Base-by-base conservation (phyloP, 2,888 invertebrate genomes). In the Meiosimyza platycephala region DNA sequence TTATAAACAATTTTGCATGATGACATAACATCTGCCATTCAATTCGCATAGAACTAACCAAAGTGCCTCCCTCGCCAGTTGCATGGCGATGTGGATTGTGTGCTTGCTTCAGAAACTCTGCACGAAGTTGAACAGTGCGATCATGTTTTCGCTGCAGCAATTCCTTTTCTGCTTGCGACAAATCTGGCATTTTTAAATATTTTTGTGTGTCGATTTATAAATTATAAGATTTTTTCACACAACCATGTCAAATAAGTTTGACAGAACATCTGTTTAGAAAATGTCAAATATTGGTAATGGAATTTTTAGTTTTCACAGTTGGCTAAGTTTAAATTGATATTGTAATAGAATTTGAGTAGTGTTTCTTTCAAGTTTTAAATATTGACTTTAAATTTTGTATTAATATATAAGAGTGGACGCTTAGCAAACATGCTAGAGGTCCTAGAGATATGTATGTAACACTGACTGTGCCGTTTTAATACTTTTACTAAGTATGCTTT, bases 51-150 rank as follows among this genome's bases (percentile, higher is more conserved):
- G 40, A 16, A 91, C 93, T 90, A 89, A 94, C 94, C 85, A 94
- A 88, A 85, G 90, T 88, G 64, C 94, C 94, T 79, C 92, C 91
- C 85, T 92, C 91, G 15, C 89, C 89, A 0, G 89, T 86, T 15
- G 90, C 91, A 88, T 93, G 91, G 81, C 90, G 90, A 84, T 90
- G 90, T 3, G 96, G 96, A 86, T 95, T 92, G 0, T 91, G 89
- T 40, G 88, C 85, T 81, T 93, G 90, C 85, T 93, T 94, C 28
- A 93, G 83, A 84, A 92, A 96, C 82, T 94, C 91, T n/a, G 89
- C 88, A 76, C 95, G 86, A 47, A 88, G 75, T 74, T 82, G 83
- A 18, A 83, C 74, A 1, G 86, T 84, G 0, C 81, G 81, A 66
- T 86, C 84, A 76, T 87, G 85, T 73, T 85, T 85, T 57, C 81